Percentiles rank a stretch among this genome's conserved stretches.
phyloP scores from a whole-genome alignment of 2,888 invertebrate species.

The Thumatha senex region DNA sequence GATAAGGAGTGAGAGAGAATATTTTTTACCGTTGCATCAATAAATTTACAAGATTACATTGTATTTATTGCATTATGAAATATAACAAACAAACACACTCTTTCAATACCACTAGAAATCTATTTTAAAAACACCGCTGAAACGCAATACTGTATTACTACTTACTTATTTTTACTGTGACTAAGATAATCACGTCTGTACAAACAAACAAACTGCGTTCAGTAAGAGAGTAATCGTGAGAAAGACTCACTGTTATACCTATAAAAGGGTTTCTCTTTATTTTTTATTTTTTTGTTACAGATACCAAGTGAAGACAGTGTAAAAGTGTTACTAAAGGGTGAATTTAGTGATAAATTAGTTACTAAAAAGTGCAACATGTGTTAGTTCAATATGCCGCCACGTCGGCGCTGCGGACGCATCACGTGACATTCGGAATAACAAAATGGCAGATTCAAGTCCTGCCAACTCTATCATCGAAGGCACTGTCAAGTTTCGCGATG shows the following conservation, averaged over 20 bases:
- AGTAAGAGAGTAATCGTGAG: no score
- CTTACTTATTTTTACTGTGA: no score
- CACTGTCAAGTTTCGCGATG: constrained; percentile 94
- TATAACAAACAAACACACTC: no score
- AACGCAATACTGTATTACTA: no score
- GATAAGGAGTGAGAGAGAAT: no score
- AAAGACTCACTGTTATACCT: background rate
- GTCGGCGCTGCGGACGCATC: constrained; percentile 67
- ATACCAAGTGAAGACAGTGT: constrained; percentile 30
- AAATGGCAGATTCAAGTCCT: constrained; percentile 75
- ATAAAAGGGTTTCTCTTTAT: background rate
- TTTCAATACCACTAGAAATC: no score
- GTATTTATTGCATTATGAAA: no score
- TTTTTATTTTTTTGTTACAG: constrained; percentile 28
- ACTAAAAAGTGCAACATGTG: constrained; percentile 52
- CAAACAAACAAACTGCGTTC: no score
- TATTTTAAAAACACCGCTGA: no score
- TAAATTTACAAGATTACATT: no score
- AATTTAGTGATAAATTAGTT: constrained; percentile 13
- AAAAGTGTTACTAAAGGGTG: constrained; percentile 19
- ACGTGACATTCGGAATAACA: constrained; percentile 63
- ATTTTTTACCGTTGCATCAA: no score
- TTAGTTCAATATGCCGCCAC: constrained; percentile 63
- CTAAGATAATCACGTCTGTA: no score
- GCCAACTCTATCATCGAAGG: constrained; percentile 93